A percentile compares a stretch with the other conserved stretches of the same genome.
phyloP scores from a whole-genome alignment of 2,797 vertebrate species.

The Hybognathus amarus region DNA sequence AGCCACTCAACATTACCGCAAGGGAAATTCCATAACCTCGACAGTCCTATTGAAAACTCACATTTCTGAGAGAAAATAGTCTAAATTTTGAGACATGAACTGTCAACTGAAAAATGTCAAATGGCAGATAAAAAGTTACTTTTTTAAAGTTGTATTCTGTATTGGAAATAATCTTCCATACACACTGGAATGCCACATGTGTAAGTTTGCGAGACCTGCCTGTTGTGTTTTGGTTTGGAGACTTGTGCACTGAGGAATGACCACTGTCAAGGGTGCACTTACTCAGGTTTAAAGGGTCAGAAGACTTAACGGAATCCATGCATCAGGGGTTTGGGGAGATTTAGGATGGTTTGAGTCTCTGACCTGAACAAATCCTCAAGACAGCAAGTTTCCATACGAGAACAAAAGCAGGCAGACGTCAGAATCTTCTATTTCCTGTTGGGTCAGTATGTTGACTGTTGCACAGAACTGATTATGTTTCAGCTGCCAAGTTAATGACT shows the following conservation, averaged over 20 bases:
- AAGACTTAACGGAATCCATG: neutral
- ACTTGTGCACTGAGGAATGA: neutral
- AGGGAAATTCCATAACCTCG: no score
- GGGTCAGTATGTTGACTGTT: neutral
- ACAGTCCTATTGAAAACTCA: no score
- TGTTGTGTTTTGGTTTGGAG: neutral
- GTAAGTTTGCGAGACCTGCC: neutral
- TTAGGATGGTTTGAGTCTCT: no score
- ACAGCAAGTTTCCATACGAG: neutral
- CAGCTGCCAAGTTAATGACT: neutral
- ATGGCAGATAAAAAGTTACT: no score
- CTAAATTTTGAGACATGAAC: no score
- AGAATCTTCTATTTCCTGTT: neutral
- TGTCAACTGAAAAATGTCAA: no score
- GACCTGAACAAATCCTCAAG: neutral
- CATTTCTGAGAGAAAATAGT: no score
- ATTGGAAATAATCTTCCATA: neutral
- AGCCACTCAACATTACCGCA: no score
- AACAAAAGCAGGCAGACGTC: neutral
- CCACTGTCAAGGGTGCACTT: conserved; percentile 8
- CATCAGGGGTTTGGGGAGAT: neutral
- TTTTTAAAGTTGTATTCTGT: neutral
- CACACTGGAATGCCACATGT: neutral
- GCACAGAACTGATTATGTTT: neutral
- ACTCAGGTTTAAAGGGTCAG: conserved; percentile 19